These are phyloP conservation scores for Chunga burmeisteri DNA, from an alignment of 2,113 vertebrate species.

Conservation along the genomic window DNA sequence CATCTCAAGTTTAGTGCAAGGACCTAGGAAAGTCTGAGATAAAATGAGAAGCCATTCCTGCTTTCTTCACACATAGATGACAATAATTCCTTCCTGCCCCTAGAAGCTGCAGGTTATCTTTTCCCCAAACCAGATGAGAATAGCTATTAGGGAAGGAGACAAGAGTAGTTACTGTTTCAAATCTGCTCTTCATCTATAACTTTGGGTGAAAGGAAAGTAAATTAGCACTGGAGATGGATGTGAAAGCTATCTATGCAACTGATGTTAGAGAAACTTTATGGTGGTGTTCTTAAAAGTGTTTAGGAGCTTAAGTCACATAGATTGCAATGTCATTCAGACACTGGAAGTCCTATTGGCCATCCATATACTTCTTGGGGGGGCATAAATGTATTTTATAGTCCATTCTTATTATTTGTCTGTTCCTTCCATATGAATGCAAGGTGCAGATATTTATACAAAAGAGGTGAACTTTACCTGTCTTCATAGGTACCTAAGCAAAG, in stretches of 20 bases:
- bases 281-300: not conserved
- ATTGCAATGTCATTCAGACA: not conserved
- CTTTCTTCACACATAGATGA: not conserved
- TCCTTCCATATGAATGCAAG: not conserved
- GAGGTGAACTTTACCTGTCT: not conserved
- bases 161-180: not conserved
- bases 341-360: not conserved
- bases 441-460: not conserved
- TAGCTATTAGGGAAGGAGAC: not conserved
- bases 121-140: not conserved
- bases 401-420: not conserved
- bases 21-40: not conserved
- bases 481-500: not conserved
- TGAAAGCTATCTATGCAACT: not conserved
- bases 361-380: not conserved
- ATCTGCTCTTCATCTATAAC: not conserved
- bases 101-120: not conserved
- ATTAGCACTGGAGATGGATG: not conserved
- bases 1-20: not conserved
- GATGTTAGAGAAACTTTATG: not conserved
- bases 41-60: not conserved
- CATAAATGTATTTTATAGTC: not conserved
- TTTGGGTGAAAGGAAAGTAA: not conserved
- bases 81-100: not conserved
- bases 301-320: not conserved